Evolutionary conservation across 2,797 vertebrate species (phyloP), one percentile per base, ranked within the genome.

Genomic region (Acrossocheilus fasciatus): DNA sequence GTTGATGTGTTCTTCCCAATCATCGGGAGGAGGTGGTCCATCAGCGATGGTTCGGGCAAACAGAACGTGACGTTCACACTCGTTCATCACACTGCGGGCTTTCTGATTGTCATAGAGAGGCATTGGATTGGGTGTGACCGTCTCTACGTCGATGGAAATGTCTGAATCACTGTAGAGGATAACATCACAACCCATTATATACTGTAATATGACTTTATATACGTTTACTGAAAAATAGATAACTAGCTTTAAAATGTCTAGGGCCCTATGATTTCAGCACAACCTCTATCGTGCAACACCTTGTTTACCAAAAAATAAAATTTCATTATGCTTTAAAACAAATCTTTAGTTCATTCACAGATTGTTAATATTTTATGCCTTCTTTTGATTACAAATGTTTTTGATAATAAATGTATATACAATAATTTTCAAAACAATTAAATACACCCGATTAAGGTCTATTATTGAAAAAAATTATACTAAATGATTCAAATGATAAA

Each of bases 1-100:
- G 96, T 97, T 99, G 89, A 99, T 88, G 18, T 99, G 98, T 62
- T 99, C 98, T 88, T 99, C 98, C 98, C 98, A 99, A 94, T 99
- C 98, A 3, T 99, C 98, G 0, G 98, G 98, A 0, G 98, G 98
- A 0, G 97, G 96, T 0, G 98, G 98, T 14, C 97, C 97, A 1
- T 99, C 98, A 0, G 98, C 97, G 0, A 98, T 96, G 0, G 98
- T 99, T 77, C 98, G 97, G 57, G 98, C 98, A 4, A 99, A 99
- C 90, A 99, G 96, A 17, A 99, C 98, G 0, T 99, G 98, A 0
- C 98, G 94, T 87, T 99, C 98, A 72, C 98, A 99, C 91, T 99
- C 98, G 6, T 97, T 99, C 98, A 99, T 99, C 91, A 99, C 98
- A 18, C 96, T 97, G 0, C 97, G 96, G 0, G 98, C 98, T 92